Evolutionary conservation across 1,140 invertebrate species (phyloP).

Genomic region (Drosophila arawakana): DNA sequence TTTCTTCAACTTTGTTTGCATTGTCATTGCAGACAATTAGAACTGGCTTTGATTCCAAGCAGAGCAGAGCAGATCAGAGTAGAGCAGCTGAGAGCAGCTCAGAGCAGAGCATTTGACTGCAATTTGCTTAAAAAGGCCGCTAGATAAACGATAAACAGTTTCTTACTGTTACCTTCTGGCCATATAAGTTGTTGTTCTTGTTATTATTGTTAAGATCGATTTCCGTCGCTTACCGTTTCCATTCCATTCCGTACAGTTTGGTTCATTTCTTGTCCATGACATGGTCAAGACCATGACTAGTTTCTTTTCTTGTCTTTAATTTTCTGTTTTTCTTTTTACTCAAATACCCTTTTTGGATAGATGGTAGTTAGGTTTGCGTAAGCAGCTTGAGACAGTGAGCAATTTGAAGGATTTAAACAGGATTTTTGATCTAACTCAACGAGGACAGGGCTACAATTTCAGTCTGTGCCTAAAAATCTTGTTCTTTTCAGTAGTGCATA

Average conservation of each 20-base stretch:
- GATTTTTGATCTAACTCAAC: no score
- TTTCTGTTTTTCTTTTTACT: conserved; percentile 8
- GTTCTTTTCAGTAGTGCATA: conserved; percentile 11
- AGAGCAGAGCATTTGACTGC: conserved; percentile 51
- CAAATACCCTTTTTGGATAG: background rate
- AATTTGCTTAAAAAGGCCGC: conserved; percentile 56
- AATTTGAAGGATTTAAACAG: background rate
- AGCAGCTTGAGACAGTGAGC: background rate
- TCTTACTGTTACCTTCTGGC: conserved; percentile 57
- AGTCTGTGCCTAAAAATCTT: no score
- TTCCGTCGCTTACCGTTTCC: conserved; percentile 58
- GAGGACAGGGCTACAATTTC: no score
- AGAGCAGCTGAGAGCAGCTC: conserved; percentile 4
- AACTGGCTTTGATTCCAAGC: conserved; percentile 30
- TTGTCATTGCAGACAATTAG: conserved; percentile 77
- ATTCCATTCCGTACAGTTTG: conserved; percentile 34
- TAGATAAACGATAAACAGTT: conserved; percentile 58
- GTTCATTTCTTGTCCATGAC: conserved; percentile 35
- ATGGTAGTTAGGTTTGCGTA: background rate
- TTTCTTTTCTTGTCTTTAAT: conserved; percentile 26
- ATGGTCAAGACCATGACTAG: conserved; percentile 57
- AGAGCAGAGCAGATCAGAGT: conserved; percentile 17
- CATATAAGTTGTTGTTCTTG: conserved; percentile 34
- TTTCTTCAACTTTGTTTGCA: conserved; percentile 51
- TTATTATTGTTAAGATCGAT: conserved; percentile 27